Conservation (phyloP, 1,140 invertebrate genomes). For the Dreissena polymorpha region DNA sequence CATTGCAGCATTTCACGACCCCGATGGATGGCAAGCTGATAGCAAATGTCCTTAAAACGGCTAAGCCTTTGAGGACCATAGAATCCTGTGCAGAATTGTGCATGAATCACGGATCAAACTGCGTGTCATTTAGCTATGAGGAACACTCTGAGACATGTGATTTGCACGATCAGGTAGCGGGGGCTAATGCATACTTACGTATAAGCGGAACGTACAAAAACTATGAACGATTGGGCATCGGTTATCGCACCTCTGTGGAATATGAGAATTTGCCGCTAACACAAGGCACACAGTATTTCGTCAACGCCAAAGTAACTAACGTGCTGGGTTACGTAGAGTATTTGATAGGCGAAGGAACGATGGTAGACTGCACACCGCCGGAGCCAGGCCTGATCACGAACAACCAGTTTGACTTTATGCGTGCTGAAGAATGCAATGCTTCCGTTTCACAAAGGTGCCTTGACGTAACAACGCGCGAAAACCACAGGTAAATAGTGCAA, state of each 20-base stretch:
- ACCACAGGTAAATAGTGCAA: conserved; percentile 28
- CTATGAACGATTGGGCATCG: conserved; percentile 34
- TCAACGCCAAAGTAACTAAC: conserved; percentile 22
- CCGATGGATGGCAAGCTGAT: conserved; percentile 33
- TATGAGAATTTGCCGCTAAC: conserved; percentile 12
- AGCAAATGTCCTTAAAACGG: not conserved
- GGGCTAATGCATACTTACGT: conserved; percentile 26
- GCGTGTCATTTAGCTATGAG: conserved; percentile 40
- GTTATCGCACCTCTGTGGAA: conserved; percentile 24
- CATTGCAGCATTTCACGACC: conserved; percentile 34
- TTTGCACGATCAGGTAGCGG: conserved; percentile 31
- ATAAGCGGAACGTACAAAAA: conserved; percentile 39
- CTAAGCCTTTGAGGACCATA: not conserved
- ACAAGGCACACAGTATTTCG: conserved; percentile 32
- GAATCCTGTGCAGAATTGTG: conserved; percentile 19
- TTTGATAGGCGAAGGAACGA: conserved; percentile 26
- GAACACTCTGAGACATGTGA: conserved; percentile 44
- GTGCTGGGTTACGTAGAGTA: conserved; percentile 19
- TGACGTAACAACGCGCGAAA: conserved; percentile 25
- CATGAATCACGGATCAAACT: conserved; percentile 20
- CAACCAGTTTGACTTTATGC: not conserved
- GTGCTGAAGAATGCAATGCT: conserved; percentile 28
- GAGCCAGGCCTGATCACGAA: conserved; percentile 35
- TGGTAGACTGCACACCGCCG: conserved; percentile 35
- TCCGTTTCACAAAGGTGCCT: conserved; percentile 29